Evolutionary conservation across 2,797 vertebrate species (phyloP), one percentile per base, ranked within the genome.

Genomic region (Macropodus opercularis): DNA sequence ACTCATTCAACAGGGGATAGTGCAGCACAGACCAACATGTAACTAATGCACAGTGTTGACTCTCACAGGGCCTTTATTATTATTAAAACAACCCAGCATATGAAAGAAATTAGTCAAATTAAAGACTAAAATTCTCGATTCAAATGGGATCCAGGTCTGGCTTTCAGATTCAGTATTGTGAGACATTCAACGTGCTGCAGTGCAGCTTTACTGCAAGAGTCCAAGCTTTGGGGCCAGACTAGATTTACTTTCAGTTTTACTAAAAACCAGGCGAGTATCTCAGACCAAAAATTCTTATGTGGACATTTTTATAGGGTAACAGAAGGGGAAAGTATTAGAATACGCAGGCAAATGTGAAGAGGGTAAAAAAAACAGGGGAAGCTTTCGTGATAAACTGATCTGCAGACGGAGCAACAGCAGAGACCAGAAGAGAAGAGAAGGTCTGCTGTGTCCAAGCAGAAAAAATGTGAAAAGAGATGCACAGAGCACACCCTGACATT

Each of bases 31-130:
- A 50, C 18, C 5, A 58, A 44, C 21, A 64, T 46, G 29, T 26
- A 49, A 35, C 27, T 27, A 24, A 55, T 39, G 52, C 19, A 26
- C 50, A 36, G 47, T 22, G 32, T 15, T 49, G 34, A 58, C 43
- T 48, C 61, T 55, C 36, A 44, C 6, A 54, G 40, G 40, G 21
- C 40, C 14, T 72, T 77, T 79, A 72, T 69, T 80, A 57, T 23
- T n/a, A n/a, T n/a, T n/a, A 14, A 6, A 55, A 75, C 62, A 81
- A 44, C 46, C 27, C 8, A 41, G 39, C 32, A 27, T 18, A 38
- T n/a, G n/a, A n/a, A n/a, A n/a, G n/a, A n/a, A n/a, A n/a, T n/a
- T n/a, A n/a, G n/a, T n/a, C n/a, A n/a, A n/a, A n/a, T n/a, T n/a
- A n/a, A n/a, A n/a, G n/a, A n/a, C n/a, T n/a, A n/a, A n/a, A n/a